phyloP scores from a whole-genome alignment of 2,888 invertebrate genomes.

The Oeneis ivallda region DNA sequence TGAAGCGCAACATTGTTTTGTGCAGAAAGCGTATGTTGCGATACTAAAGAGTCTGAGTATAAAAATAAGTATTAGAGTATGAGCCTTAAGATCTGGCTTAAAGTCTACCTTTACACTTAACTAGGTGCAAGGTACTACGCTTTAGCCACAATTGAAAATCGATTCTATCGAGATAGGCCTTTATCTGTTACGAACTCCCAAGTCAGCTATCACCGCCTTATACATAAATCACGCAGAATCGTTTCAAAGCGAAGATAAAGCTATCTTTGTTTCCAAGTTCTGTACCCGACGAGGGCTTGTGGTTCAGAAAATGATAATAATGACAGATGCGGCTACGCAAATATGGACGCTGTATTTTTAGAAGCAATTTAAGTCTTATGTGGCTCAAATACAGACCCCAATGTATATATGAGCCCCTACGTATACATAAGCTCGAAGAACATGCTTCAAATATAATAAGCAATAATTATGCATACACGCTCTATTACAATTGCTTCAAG shows the following conservation, averaged over 20 bases:
- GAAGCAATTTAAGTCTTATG: too few species aligned
- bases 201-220: slow-evolving; percentile 38
- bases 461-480: too few species aligned
- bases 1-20: too few species aligned
- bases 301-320: slow-evolving; percentile 19
- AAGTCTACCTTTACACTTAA: background rate
- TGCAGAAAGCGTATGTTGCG: too few species aligned
- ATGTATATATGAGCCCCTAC: too few species aligned
- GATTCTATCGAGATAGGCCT: slow-evolving; percentile 24
- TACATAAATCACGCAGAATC: slow-evolving; percentile 40
- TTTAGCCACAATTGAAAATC: slow-evolving; percentile 16
- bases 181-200: slow-evolving; percentile 32
- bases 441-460: too few species aligned
- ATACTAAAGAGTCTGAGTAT: too few species aligned
- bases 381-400: too few species aligned
- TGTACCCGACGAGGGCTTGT: slow-evolving; percentile 19
- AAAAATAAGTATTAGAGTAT: too few species aligned
- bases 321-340: slow-evolving; percentile 8
- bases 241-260: slow-evolving; percentile 31
- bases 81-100: background rate
- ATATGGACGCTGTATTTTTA: slow-evolving; percentile 3
- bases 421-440: too few species aligned
- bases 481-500: too few species aligned
- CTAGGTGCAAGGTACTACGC: background rate
- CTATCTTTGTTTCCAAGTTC: slow-evolving; percentile 24